A percentile compares a stretch with the other conserved stretches of the same genome.
These are phyloP conservation scores for Herminia tarsipennalis DNA, from an alignment of 2,888 invertebrate genomes.

Conservation along the genomic window DNA sequence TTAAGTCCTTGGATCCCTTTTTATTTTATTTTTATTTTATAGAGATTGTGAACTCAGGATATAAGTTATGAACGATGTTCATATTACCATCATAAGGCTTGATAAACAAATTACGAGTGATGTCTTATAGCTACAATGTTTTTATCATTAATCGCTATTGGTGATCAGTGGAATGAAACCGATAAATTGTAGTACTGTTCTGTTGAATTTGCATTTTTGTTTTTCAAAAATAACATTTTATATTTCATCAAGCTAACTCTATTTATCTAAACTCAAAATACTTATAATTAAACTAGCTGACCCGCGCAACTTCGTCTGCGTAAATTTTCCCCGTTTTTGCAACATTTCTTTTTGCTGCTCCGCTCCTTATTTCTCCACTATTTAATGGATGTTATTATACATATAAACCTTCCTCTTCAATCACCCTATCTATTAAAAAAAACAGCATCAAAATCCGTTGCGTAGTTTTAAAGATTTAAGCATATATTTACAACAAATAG, in stretches of 20 bases:
- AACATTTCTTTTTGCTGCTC: too few species aligned
- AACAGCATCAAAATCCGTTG: too few species aligned
- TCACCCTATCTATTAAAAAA: too few species aligned
- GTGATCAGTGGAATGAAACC: conserved; percentile 48
- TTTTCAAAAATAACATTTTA: conserved; percentile 32
- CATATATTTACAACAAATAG: too few species aligned
- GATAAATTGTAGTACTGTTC: conserved; percentile 67
- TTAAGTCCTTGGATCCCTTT: conserved; percentile 35
- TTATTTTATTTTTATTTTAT: conserved; percentile 28
- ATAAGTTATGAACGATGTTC: conserved; percentile 42
- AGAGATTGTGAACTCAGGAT: conserved; percentile 69
- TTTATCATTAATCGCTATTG: conserved; percentile 58
- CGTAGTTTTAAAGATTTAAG: too few species aligned
- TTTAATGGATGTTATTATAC: too few species aligned
- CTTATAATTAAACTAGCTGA: too few species aligned
- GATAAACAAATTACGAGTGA: conserved; percentile 59
- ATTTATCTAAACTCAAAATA: too few species aligned
- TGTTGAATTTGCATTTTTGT: conserved; percentile 46
- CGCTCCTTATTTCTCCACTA: too few species aligned
- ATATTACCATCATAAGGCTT: conserved; percentile 54
- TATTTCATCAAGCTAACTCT: conserved; percentile 34
- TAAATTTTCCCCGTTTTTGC: too few species aligned
- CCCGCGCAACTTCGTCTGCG: too few species aligned
- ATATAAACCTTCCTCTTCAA: too few species aligned
- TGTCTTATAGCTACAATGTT: conserved; percentile 57